Conservation (phyloP, 2,113 vertebrate species). For the Tenebrosternarchus preto region DNA sequence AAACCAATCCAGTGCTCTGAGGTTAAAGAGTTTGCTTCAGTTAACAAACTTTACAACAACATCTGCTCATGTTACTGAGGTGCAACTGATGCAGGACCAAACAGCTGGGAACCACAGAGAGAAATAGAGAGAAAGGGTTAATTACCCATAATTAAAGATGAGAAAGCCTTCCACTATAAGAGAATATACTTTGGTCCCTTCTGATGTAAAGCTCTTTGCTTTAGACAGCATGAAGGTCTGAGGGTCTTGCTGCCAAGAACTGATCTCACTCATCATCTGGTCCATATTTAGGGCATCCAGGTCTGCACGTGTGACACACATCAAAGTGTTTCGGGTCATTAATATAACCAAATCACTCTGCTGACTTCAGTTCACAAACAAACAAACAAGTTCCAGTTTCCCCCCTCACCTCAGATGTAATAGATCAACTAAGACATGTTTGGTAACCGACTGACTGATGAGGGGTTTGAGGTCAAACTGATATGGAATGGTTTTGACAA, state of each 20-base stretch:
- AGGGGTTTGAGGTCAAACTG: too few relatives aligned
- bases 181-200: slow-evolving; percentile 62
- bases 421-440: too few relatives aligned
- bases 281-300: slow-evolving; percentile 91
- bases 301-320: slow-evolving; percentile 64
- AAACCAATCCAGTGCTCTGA: too few relatives aligned
- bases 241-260: slow-evolving; percentile 73
- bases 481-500: too few relatives aligned
- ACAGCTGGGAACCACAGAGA: neutral
- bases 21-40: too few relatives aligned
- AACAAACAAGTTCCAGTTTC: too few relatives aligned
- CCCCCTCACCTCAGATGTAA: too few relatives aligned
- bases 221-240: slow-evolving; percentile 46
- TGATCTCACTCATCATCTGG: slow-evolving; percentile 80
- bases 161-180: slow-evolving; percentile 94
- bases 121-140: neutral
- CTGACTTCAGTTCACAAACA: too few relatives aligned
- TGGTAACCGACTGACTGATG: too few relatives aligned
- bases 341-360: neutral
- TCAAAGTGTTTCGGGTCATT: neutral
- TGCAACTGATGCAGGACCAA: too few relatives aligned
- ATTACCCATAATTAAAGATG: slow-evolving; percentile 90
- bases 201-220: neutral
- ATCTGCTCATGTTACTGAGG: too few relatives aligned
- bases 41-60: too few relatives aligned